Evolutionary conservation across 1,140 invertebrate genomes (phyloP), one percentile per base, ranked within the genome.

Genomic region (Ceratosolen solmsi): DNA sequence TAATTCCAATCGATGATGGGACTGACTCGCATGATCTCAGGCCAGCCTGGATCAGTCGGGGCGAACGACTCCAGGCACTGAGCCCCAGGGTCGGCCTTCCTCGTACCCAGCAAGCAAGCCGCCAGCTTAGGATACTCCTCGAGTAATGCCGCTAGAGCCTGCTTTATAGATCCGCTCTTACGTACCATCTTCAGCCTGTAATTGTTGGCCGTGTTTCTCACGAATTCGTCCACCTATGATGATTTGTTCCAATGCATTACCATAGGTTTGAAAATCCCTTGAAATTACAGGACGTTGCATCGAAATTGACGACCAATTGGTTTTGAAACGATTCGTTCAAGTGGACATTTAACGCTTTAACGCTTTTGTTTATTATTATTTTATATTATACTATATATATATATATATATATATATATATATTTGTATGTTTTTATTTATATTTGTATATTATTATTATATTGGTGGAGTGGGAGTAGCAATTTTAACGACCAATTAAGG

Each of bases 1-100:
- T 98, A 99, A 13, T 93, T 93, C 98, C 98, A 99, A 85, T 98
- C 94, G 9, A 99, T 92, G 36, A 99, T 91, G 0, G 98, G 97
- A 90, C 94, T 97, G 13, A 99, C 94, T 36, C 98, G 92, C 93
- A 98, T 95, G 78, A 98, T 92, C 87, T 94, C 92, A 7, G 98
- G 97, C 98, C 98, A 99, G 70, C 92, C 94, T 2, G 92, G 82
- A 92, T 99, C 98, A 20, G 97, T 91, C 0, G 56, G 63, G 20
- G 84, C 49, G 49, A 97, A 95, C 81, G 92, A 88, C 36, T 93
- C 87, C 27, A 97, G 88, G 84, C 94, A 89, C 71, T 93, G 88
- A 36, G 95, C 95, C 87, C 94, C 94, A 0, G 97, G 97, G 93
- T 99, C 98, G 11, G 94, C 96, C 83, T 93, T 93, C 84, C 98